These are phyloP conservation scores for Ctenoplectra terminalis DNA, from an alignment of 1,140 invertebrate species.

Conservation along the genomic window DNA sequence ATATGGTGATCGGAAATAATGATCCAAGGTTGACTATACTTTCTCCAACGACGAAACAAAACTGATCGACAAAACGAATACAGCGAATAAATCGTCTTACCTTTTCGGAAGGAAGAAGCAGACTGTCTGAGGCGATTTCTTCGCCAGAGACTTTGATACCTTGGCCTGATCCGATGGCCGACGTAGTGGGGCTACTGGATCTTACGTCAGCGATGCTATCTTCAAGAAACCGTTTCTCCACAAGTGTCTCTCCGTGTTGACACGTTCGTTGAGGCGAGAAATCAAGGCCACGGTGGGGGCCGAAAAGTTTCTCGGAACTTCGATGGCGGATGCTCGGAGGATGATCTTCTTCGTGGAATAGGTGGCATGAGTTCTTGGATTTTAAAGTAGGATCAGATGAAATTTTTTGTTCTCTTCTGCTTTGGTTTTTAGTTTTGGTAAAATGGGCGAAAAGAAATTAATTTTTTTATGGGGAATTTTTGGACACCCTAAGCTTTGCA, in stretches of 20 bases:
- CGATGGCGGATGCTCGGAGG: background rate
- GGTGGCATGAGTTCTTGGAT: background rate
- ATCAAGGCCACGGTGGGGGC: slow-evolving; percentile 11
- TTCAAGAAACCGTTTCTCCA: slow-evolving; percentile 28
- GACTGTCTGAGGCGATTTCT: slow-evolving; percentile 67
- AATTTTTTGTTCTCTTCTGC: no score
- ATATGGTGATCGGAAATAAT: background rate
- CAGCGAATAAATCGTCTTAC: slow-evolving; percentile 61
- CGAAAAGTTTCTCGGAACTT: slow-evolving; percentile 30
- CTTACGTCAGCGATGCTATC: slow-evolving; percentile 64
- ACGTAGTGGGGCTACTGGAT: slow-evolving; percentile 61
- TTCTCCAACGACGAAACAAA: background rate
- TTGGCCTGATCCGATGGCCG: slow-evolving; percentile 46
- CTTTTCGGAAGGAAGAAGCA: slow-evolving; percentile 67
- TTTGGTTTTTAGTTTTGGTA: no score
- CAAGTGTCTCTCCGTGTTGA: slow-evolving; percentile 4
- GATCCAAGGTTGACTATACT: background rate
- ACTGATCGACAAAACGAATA: background rate
- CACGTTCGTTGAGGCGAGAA: background rate
- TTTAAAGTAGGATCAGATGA: no score
- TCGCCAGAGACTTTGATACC: slow-evolving; percentile 71
- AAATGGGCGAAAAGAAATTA: no score
- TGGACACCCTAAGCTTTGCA: no score
- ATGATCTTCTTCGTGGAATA: background rate
- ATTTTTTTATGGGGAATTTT: no score